Evolutionary conservation across 2,113 vertebrate species (phyloP).

Genomic region (Chloebia gouldiae): DNA sequence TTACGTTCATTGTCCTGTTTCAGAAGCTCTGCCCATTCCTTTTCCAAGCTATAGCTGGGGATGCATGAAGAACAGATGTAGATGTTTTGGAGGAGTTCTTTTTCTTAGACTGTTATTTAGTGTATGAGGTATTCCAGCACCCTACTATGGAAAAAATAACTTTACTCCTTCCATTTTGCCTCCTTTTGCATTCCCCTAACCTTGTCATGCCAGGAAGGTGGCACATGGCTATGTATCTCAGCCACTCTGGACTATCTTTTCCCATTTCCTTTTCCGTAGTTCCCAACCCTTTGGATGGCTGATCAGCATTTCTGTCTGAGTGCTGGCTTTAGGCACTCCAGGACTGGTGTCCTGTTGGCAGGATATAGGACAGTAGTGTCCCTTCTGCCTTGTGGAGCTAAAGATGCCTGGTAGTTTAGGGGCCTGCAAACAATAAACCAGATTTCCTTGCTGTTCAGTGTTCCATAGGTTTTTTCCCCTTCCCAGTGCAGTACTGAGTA

Average conservation of each 20-base stretch:
- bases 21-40: neutral
- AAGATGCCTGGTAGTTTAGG: neutral
- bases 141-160: neutral
- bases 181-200: neutral
- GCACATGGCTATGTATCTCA: rapidly evolving
- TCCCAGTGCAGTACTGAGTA: neutral
- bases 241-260: neutral
- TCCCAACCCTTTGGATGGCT: neutral
- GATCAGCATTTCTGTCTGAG: neutral
- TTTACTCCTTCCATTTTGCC: neutral
- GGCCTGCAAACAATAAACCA: neutral
- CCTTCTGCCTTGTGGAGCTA: neutral
- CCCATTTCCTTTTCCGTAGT: neutral
- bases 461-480: neutral
- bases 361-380: neutral
- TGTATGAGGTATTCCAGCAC: neutral
- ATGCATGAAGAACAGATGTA: neutral
- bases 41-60: neutral
- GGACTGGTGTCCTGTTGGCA: neutral
- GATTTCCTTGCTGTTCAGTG: neutral
- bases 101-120: neutral
- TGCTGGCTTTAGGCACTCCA: neutral
- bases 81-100: neutral
- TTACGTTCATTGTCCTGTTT: neutral
- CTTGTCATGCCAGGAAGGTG: neutral